Conservation (phyloP, 2,797 vertebrate species). For the Delichon dasypus region DNA sequence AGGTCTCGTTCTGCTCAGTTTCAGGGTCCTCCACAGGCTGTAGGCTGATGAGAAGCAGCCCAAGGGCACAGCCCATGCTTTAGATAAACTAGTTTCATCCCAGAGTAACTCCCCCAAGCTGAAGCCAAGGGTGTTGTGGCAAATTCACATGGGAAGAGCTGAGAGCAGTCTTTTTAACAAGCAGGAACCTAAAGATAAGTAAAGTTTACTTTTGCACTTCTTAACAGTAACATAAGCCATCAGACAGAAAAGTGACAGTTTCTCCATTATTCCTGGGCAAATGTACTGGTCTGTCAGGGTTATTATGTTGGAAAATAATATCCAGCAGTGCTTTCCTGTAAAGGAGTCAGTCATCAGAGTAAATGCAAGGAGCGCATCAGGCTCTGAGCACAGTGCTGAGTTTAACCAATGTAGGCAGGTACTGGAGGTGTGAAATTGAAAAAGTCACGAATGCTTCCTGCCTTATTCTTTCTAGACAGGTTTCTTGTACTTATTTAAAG, state of each 20-base stretch:
- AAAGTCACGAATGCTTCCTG: constrained; percentile 15
- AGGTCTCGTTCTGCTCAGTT: not conserved
- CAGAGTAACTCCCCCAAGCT: not conserved
- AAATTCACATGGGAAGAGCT: not conserved
- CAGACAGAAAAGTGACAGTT: constrained; percentile 30
- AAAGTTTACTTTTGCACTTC: not conserved
- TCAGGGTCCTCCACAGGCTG: not conserved
- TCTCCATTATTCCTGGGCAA: constrained; percentile 36
- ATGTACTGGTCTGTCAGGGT: constrained; percentile 27
- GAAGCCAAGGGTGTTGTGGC: not conserved
- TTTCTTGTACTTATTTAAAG: constrained; percentile 43
- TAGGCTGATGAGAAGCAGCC: not conserved
- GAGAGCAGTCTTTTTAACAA: not conserved
- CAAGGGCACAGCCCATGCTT: rapidly evolving
- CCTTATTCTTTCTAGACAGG: constrained; percentile 19
- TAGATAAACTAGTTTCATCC: not conserved
- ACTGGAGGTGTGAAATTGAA: constrained; percentile 57
- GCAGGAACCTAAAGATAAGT: not conserved
- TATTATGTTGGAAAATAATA: constrained; percentile 29
- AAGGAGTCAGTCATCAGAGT: not conserved
- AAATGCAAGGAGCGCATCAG: not conserved
- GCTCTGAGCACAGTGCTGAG: not conserved
- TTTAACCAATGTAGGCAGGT: constrained; percentile 24
- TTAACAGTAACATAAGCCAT: not conserved
- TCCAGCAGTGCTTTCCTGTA: not conserved